Evolutionary conservation across 1,140 invertebrate species (phyloP), one percentile per base, ranked within the genome.

Genomic region (Anoplolepis gracilipes): DNA sequence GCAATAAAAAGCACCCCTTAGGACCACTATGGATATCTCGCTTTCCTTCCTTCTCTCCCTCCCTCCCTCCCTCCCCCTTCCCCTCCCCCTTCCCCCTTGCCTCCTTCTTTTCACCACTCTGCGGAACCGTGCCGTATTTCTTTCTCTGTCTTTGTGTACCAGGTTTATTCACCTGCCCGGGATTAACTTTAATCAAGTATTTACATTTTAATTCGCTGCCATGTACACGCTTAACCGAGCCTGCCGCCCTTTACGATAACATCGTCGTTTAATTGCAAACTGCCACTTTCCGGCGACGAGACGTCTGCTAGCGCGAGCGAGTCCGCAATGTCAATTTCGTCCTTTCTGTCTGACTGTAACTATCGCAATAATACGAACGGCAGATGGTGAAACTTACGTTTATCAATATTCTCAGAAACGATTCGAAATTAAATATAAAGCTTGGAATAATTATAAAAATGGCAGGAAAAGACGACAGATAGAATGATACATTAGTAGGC

Each of bases 1-100:
- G 94, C 92, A 95, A 95, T 95, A 95, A 95, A 95, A 95, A 94
- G 91, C 92, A 91, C 93, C 94, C 94, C 93, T 94, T 92, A 93
- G 93, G 93, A 91, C 91, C 90, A 88, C 90, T 87, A 91, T 86
- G 86, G 85, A 84, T 88, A 86, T 87, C 87, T 86, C 69, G 78
- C 82, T 85, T 88, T 78, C 78, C 72, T 76, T 25, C 55, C 49
- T 39, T 69, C 42, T 30, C 16, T 5, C 22, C 57, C 67, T 10
- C 7, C 39, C 55, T 19, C 39, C 62, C 78, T 59, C 25, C 39
- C 85, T 36, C 22, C 57, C 5, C 13, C 30, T 33, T 39, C 30
- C n/a, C 11, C 19, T 7, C 28, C 62, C 67, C 33, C 33, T 42
- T 42, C 39, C 70, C 75, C 73, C 25, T 46, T 82, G 30, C 16